Percentiles rank a stretch among this genome's conserved stretches.
Conservation (phyloP, 2,113 vertebrate species). For the Noturus placidus region DNA sequence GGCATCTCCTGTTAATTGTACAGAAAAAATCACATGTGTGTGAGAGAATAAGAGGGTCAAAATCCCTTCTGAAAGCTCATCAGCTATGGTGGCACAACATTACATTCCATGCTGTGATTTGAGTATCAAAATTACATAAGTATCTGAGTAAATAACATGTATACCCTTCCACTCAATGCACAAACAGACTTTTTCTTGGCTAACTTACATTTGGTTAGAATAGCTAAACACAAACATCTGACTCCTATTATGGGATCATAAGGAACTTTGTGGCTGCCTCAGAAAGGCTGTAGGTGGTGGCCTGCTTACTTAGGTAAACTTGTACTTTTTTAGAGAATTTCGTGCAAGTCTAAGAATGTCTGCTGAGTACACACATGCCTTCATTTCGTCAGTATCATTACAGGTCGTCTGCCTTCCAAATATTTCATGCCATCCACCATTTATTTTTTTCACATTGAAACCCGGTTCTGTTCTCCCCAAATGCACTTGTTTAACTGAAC, state of each 20-base stretch:
- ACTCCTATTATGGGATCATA: not conserved
- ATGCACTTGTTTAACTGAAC: not conserved
- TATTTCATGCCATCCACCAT: not conserved
- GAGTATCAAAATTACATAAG: slow-evolving; percentile 28
- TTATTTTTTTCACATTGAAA: not conserved
- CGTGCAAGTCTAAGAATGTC: not conserved
- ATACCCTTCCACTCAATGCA: not conserved
- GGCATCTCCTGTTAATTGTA: slow-evolving; percentile 5
- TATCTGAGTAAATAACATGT: not conserved
- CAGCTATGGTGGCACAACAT: slow-evolving; percentile 21
- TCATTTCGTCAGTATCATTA: slow-evolving; percentile 5
- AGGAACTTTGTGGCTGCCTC: slow-evolving; percentile 4
- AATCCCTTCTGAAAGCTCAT: slow-evolving; percentile 31
- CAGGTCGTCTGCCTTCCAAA: not conserved
- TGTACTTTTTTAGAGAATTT: not conserved
- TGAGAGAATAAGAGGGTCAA: slow-evolving; percentile 23
- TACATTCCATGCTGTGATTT: slow-evolving; percentile 22
- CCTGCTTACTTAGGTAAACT: slow-evolving; percentile 15
- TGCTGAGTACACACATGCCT: not conserved
- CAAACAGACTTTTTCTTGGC: not conserved
- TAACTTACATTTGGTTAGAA: not conserved
- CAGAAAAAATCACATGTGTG: slow-evolving; percentile 6
- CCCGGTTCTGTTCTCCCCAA: not conserved
- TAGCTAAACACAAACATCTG: not conserved
- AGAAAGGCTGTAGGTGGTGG: not conserved